Evolutionary conservation across 2,888 invertebrate species (phyloP).

Genomic region (Hydropsyche betteni): DNA sequence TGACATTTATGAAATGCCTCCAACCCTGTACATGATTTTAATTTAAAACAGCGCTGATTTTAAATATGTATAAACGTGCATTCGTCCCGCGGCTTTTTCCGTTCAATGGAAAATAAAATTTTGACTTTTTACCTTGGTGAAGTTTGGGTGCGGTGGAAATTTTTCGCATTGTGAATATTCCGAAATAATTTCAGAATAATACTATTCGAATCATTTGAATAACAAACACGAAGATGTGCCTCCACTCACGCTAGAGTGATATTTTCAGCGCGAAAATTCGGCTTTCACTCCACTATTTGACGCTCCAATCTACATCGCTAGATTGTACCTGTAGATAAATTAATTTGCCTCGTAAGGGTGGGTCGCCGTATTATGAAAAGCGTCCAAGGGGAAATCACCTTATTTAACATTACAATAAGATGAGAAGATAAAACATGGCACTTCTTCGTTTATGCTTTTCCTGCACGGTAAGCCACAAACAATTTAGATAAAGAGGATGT

Average conservation of each 20-base stretch:
- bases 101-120: too few relatives aligned
- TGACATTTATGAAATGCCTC: conserved; percentile 25
- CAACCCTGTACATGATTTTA: conserved; percentile 8
- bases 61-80: not conserved
- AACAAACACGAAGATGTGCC: too few relatives aligned
- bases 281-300: conserved; percentile 16
- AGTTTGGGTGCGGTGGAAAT: too few relatives aligned
- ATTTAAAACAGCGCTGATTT: conserved; percentile 15
- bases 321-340: conserved; percentile 32
- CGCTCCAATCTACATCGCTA: conserved; percentile 13
- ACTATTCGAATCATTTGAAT: too few relatives aligned
- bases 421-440: conserved; percentile 28
- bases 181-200: too few relatives aligned
- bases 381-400: conserved; percentile 38
- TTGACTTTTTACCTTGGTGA: too few relatives aligned
- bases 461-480: conserved; percentile 2
- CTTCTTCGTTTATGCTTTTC: conserved; percentile 20
- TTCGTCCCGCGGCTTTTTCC: too few relatives aligned
- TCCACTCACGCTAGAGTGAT: not conserved
- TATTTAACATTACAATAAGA: conserved; percentile 39
- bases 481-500: conserved; percentile 15
- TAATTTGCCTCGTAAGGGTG: conserved; percentile 34
- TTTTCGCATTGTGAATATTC: too few relatives aligned
- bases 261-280: conserved; percentile 11
- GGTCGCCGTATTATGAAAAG: conserved; percentile 40